phyloP scores from a whole-genome alignment of 2,113 vertebrate species.

The Tamias sibiricus region DNA sequence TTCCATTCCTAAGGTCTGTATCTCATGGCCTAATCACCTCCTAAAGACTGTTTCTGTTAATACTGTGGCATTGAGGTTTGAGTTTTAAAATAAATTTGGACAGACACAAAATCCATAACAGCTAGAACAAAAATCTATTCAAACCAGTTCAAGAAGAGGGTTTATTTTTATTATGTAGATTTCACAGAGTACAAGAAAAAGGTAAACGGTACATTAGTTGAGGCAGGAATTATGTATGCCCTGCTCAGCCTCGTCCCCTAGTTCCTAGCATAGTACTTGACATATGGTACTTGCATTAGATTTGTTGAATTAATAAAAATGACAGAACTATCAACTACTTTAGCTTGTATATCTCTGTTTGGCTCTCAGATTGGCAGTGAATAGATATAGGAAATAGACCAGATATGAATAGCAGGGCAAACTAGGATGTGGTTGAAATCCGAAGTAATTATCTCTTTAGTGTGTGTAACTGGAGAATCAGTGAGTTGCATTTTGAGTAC shows the following conservation, averaged over 20 bases:
- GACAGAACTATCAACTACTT: neutral
- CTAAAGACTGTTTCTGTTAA: neutral
- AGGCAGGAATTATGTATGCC: neutral
- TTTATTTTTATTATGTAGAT: neutral
- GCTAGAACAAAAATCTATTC: neutral
- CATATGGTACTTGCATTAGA: neutral
- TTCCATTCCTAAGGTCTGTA: neutral
- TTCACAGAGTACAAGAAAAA: neutral
- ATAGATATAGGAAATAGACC: neutral
- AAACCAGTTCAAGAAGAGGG: neutral
- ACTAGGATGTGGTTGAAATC: neutral
- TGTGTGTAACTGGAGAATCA: neutral
- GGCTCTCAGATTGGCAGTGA: neutral
- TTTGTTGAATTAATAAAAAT: constrained; percentile 47
- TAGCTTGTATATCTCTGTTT: neutral
- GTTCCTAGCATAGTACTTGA: neutral
- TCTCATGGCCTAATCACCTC: neutral
- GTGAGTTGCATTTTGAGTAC: neutral
- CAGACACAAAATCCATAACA: neutral
- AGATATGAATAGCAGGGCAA: neutral
- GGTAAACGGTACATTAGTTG: neutral
- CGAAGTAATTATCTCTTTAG: constrained; percentile 5
- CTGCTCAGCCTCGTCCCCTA: neutral
- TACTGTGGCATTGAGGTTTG: neutral
- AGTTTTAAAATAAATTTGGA: neutral